A percentile compares a stretch with the other conserved stretches of the same genome.
Evolutionary conservation across 2,888 invertebrate species (phyloP).

Genomic region (Lingula anatina): DNA sequence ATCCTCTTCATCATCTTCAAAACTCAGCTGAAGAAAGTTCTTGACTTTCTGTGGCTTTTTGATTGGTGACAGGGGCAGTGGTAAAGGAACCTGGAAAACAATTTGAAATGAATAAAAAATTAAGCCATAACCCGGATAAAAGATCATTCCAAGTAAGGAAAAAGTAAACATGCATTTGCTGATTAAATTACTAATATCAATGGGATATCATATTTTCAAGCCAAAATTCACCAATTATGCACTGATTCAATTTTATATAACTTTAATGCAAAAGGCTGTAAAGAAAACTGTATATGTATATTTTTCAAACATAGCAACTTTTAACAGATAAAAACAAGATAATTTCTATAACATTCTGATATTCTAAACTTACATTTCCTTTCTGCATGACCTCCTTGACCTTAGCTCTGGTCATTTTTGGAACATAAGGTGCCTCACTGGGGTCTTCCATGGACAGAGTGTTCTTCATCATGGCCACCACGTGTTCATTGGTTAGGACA

Average conservation of each 20-base stretch:
- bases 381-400: constrained; percentile 65
- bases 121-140: too few species aligned
- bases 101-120: too few species aligned
- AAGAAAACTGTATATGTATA: too few species aligned
- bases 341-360: neutral
- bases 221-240: too few species aligned
- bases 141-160: neutral
- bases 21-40: constrained; percentile 68
- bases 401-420: constrained; percentile 75
- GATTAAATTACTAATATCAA: too few species aligned
- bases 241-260: too few species aligned
- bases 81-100: constrained; percentile 39
- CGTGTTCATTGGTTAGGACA: constrained; percentile 81
- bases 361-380: constrained; percentile 29
- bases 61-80: constrained; percentile 62
- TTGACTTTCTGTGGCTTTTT: constrained; percentile 55
- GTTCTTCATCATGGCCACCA: constrained; percentile 72
- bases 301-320: too few species aligned
- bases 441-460: constrained; percentile 57
- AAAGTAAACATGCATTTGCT: too few species aligned
- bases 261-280: too few species aligned
- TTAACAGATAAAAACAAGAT: neutral
- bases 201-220: too few species aligned
- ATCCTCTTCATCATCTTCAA: constrained; percentile 70
- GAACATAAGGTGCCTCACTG: constrained; percentile 55